These are phyloP conservation scores for Agrotis ipsilon DNA, from an alignment of 2,888 invertebrate species.

Conservation along the genomic window DNA sequence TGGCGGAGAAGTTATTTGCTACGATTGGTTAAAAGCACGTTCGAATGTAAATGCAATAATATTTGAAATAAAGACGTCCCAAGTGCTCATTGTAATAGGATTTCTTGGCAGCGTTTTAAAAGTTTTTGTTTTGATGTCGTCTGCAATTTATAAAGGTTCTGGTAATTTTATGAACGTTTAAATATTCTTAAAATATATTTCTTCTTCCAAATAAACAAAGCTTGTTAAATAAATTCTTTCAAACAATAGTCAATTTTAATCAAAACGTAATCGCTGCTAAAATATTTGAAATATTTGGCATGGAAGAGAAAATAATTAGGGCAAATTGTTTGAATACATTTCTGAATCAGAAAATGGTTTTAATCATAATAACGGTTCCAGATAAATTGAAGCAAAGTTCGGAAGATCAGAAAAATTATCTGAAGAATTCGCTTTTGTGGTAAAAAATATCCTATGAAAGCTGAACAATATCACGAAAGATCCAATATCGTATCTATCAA, in stretches of 20 bases:
- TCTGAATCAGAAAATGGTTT: constrained; percentile 22
- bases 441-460: constrained; percentile 34
- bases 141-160: background rate
- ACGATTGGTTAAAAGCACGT: constrained; percentile 27
- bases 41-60: constrained; percentile 23
- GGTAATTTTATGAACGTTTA: background rate
- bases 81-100: constrained; percentile 5
- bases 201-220: background rate
- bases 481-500: constrained; percentile 46
- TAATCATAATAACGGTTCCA: constrained; percentile 11
- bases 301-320: constrained; percentile 24
- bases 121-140: background rate
- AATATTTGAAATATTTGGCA: constrained; percentile 14
- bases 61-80: constrained; percentile 22
- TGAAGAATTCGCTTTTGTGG: constrained; percentile 25
- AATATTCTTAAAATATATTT: background rate
- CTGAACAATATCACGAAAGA: constrained; percentile 38
- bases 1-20: constrained; percentile 45
- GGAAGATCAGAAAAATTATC: constrained; percentile 14
- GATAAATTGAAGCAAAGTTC: constrained; percentile 17
- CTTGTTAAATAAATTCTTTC: constrained; percentile 5
- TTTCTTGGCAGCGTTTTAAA: background rate
- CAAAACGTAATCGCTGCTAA: background rate
- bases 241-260: constrained; percentile 5
- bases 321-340: constrained; percentile 28